phyloP scores from a whole-genome alignment of 2,113 vertebrate genomes.

The Notothenia coriiceps region DNA sequence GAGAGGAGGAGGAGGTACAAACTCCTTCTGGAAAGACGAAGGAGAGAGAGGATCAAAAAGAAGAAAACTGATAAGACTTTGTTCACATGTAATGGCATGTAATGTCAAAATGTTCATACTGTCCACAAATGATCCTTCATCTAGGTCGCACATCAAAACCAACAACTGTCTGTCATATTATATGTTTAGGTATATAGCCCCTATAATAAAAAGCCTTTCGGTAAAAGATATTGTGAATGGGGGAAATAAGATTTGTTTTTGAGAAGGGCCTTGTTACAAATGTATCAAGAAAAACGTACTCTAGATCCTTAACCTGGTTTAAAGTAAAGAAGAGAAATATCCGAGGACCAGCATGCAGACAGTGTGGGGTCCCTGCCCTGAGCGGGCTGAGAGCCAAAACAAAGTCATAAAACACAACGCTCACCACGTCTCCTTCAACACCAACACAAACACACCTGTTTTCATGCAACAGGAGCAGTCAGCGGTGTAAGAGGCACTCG shows the following conservation, averaged over 20 bases:
- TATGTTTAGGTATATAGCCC: too few relatives aligned
- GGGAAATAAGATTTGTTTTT: too few relatives aligned
- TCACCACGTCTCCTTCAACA: conserved; percentile 1
- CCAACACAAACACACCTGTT: conserved; percentile 16
- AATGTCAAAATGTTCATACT: too few relatives aligned
- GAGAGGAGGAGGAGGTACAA: conserved; percentile 86
- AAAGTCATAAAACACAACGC: conserved; percentile 6
- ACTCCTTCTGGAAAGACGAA: conserved; percentile 82
- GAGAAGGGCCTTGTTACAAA: neutral
- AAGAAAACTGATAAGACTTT: neutral
- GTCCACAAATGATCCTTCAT: neutral
- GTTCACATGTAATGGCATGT: too few relatives aligned
- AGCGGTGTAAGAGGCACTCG: neutral
- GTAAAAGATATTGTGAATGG: too few relatives aligned
- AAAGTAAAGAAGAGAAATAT: neutral
- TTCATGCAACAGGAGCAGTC: neutral
- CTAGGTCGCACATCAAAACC: neutral
- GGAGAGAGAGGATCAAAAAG: neutral
- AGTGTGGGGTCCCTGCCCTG: neutral
- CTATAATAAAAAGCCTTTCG: too few relatives aligned
- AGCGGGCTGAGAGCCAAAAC: conserved; percentile 11
- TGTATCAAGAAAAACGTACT: neutral
- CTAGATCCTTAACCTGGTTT: neutral
- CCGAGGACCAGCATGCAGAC: neutral
- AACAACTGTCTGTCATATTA: too few relatives aligned